Evolutionary conservation across 2,113 vertebrate species (phyloP).

Genomic region (Baryphthengus martii): DNA sequence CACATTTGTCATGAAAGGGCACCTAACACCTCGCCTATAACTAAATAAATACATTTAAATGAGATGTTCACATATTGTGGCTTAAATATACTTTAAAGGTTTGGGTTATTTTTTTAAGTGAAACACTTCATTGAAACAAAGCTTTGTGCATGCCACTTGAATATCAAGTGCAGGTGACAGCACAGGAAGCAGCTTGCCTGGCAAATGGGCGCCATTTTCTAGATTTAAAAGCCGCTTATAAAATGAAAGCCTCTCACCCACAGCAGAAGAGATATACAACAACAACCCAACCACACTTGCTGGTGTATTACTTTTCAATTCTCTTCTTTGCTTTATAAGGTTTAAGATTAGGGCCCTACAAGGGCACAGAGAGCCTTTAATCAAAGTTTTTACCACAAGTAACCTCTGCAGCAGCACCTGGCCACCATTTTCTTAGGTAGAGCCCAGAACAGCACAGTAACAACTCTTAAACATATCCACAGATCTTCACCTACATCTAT

Average conservation of each 20-base stretch:
- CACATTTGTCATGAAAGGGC: background rate
- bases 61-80: background rate
- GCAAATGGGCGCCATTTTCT: background rate
- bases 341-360: background rate
- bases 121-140: background rate
- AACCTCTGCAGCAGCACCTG: too few species aligned
- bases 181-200: background rate
- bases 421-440: background rate
- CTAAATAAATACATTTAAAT: background rate
- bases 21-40: background rate
- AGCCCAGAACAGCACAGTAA: accelerated
- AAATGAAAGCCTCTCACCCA: background rate
- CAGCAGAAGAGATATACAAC: background rate
- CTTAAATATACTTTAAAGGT: background rate
- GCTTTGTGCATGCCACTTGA: background rate
- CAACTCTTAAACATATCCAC: background rate
- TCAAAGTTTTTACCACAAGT: background rate
- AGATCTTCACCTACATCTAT: background rate
- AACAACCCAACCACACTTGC: background rate
- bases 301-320: too few species aligned
- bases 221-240: background rate
- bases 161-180: background rate
- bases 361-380: background rate
- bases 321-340: background rate
- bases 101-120: background rate